Evolutionary conservation across 2,888 invertebrate species (phyloP).

Genomic region (Onchidella celtica): DNA sequence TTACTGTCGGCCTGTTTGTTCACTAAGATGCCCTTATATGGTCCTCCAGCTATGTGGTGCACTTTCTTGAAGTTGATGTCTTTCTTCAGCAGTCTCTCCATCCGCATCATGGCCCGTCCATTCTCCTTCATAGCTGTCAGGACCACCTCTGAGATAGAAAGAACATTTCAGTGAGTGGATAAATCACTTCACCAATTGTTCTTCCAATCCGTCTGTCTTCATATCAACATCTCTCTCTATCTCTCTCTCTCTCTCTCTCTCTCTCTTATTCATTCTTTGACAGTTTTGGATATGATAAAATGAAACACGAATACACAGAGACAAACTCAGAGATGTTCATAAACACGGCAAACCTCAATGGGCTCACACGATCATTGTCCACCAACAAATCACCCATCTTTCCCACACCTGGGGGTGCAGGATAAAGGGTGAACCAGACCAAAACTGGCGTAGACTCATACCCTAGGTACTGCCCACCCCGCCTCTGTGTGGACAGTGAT

Average conservation of each 20-base stretch:
- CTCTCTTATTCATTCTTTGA: not conserved
- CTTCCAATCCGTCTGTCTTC: not conserved
- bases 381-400: no score
- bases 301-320: not conserved
- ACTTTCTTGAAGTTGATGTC: slow-evolving; percentile 61
- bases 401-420: no score
- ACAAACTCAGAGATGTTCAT: no score
- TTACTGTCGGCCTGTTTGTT: slow-evolving; percentile 69
- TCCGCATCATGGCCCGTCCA: slow-evolving; percentile 64
- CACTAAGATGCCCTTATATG: slow-evolving; percentile 73
- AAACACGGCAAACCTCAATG: no score
- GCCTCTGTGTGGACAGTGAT: no score
- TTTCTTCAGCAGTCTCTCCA: slow-evolving; percentile 66
- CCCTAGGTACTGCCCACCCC: no score
- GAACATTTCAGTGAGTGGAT: not conserved
- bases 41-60: slow-evolving; percentile 71
- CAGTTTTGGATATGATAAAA: not conserved
- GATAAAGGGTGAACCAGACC: no score
- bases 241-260: slow-evolving; percentile 13
- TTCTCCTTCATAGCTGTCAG: slow-evolving; percentile 71
- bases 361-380: no score
- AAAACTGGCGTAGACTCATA: no score
- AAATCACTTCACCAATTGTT: not conserved
- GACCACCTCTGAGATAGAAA: slow-evolving; percentile 64
- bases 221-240: no score